Evolutionary conservation across 2,888 invertebrate genomes (phyloP).

Genomic region (Caenorhabditis afra): DNA sequence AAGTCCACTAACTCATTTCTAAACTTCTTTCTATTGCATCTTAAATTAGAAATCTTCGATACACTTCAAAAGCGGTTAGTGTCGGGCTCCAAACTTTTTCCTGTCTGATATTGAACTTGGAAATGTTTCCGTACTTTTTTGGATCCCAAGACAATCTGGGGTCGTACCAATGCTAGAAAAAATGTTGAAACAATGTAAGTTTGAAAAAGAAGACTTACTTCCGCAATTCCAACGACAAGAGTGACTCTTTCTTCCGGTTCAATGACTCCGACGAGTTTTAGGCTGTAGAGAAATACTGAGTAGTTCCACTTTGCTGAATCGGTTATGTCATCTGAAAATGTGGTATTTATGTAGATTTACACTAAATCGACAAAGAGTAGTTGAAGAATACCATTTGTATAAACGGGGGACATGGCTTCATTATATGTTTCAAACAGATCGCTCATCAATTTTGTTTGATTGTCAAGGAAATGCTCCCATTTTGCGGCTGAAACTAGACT

Average conservation of each 20-base stretch:
- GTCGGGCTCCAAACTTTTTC: slow-evolving; percentile 40
- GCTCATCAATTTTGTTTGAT: too few species aligned
- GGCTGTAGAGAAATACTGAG: slow-evolving; percentile 29
- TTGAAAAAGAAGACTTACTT: too few species aligned
- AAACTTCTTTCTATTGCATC: background rate
- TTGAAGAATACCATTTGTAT: too few species aligned
- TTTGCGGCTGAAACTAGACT: too few species aligned
- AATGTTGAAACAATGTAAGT: background rate
- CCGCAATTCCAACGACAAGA: slow-evolving; percentile 39
- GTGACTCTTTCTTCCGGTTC: slow-evolving; percentile 47
- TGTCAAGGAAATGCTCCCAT: too few species aligned
- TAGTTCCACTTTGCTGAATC: slow-evolving; percentile 22
- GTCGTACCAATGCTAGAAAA: slow-evolving; percentile 34
- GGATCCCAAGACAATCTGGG: slow-evolving; percentile 34
- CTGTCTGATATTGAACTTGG: slow-evolving; percentile 22
- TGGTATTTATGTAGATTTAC: too few species aligned
- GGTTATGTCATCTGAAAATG: background rate
- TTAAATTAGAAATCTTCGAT: background rate
- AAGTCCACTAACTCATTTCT: slow-evolving; percentile 32
- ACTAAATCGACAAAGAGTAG: too few species aligned
- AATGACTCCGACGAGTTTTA: slow-evolving; percentile 47
- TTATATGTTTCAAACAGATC: too few species aligned
- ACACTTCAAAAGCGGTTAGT: slow-evolving; percentile 23
- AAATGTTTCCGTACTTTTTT: slow-evolving; percentile 10
- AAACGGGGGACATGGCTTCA: too few species aligned